Evolutionary conservation across 2,888 invertebrate species (phyloP), one percentile per base, ranked within the genome.

Genomic region (Ctenicera cuprea): DNA sequence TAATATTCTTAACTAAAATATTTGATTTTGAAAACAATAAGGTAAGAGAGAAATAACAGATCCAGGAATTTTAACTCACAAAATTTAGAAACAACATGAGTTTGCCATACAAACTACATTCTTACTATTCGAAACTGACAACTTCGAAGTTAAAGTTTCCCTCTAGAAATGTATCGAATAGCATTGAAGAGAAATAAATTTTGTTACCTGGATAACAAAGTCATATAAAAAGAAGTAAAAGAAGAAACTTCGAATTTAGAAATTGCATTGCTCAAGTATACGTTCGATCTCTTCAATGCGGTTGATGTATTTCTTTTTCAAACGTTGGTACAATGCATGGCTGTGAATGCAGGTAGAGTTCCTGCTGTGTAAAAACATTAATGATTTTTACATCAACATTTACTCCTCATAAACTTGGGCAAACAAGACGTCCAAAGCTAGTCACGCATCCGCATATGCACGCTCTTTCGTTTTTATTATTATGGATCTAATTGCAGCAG

Each of bases 331-430:
- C 4, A 48, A 18, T 48, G 48, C 48, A 48, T 3, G 3, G 48
- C 33, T 9, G 33, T 8, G 8, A 33, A 33, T 7, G 43, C 43
- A 14, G n/a, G 3, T 45, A 4, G n/a, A 57, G 41, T 41, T 11
- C 57, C 61, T 41, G 61, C 61, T 16, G 61, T n/a, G 61, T 14
- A 61, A 18, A 26, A 45, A 30, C 62, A 16, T 57, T 67, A 67
- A 67, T 57, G 67, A 67, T 67, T 67, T 67, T 67, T 67, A 67
- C 67, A 67, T 67, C 57, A 67, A 67, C 57, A 43, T 67, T 67
- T 67, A 41, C 57, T 67, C 67, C 57, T 71, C 71, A 59, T 71
- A 65, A 65, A 65, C 57, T 71, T 71, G 64, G 41, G 64, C 57
- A 71, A 64, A 64, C 71, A 71, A 71, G 71, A 71, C 48, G 64